phyloP scores from a whole-genome alignment of 2,797 vertebrate genomes.

The Takifugu ocellatus region DNA sequence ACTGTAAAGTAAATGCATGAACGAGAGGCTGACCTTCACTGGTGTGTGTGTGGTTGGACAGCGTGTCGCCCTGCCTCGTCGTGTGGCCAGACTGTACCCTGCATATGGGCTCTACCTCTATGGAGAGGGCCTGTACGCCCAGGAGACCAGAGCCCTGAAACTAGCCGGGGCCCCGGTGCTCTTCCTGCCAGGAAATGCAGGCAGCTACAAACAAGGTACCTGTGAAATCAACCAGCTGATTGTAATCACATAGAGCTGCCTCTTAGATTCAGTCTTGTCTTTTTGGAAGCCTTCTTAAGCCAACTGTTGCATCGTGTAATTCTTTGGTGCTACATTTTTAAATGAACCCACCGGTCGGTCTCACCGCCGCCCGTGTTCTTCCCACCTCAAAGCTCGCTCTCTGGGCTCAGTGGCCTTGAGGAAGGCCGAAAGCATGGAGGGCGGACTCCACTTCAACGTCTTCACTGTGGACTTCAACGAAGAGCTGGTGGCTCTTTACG shows the following conservation, averaged over 20 bases:
- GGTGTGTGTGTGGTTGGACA: constrained; percentile 40
- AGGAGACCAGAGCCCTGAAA: constrained; percentile 85
- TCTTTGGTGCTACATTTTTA: too few species aligned
- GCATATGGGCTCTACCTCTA: constrained; percentile 95
- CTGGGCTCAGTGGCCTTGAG: constrained; percentile 92
- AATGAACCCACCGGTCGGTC: neutral
- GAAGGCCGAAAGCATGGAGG: constrained; percentile 89
- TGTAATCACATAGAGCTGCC: too few species aligned
- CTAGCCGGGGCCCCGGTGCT: constrained; percentile 92
- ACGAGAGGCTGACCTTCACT: neutral
- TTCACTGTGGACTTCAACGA: constrained; percentile 97
- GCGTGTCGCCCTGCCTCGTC: constrained; percentile 89
- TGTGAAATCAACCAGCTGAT: neutral
- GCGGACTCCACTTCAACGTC: constrained; percentile 89
- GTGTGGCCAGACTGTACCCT: constrained; percentile 82
- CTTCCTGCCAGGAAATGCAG: constrained; percentile 95
- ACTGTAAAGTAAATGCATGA: too few species aligned
- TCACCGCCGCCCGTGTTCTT: neutral
- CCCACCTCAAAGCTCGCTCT: constrained; percentile 81
- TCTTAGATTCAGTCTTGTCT: too few species aligned
- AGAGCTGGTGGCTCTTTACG: constrained; percentile 94
- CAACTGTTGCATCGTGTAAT: too few species aligned
- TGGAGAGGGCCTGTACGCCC: constrained; percentile 88
- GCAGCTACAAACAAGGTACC: constrained; percentile 95
- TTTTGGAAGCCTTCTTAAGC: too few species aligned